Evolutionary conservation across 1,140 invertebrate genomes (phyloP).

Genomic region (Musca vetustissima): DNA sequence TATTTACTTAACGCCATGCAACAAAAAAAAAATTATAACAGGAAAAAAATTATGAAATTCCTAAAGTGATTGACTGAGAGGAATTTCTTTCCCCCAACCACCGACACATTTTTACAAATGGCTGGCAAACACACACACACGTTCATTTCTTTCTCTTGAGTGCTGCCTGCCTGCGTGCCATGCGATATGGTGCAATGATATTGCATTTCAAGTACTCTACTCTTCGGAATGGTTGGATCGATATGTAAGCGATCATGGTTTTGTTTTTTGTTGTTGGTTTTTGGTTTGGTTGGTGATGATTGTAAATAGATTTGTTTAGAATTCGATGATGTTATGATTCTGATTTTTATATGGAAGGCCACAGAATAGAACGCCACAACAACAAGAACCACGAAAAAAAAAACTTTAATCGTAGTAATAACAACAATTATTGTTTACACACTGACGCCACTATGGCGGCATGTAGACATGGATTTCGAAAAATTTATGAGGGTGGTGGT

Average conservation of each 20-base stretch:
- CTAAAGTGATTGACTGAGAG: too few species aligned
- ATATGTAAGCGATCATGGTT: too few species aligned
- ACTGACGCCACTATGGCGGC: constrained; percentile 55
- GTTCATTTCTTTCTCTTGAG: too few species aligned
- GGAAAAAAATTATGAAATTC: too few species aligned
- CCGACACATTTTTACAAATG: too few species aligned
- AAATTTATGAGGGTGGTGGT: constrained; percentile 12
- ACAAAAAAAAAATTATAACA: too few species aligned
- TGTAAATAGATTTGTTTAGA: constrained; percentile 13
- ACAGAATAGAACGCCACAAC: not conserved
- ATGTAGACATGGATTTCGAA: constrained; percentile 12
- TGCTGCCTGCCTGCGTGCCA: too few species aligned
- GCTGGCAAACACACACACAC: too few species aligned
- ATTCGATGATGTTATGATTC: constrained; percentile 8
- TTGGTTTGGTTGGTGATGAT: not conserved
- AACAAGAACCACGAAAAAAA: not conserved
- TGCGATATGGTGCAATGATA: not conserved
- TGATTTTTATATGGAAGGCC: not conserved
- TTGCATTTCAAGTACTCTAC: constrained; percentile 10
- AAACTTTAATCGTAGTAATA: not conserved
- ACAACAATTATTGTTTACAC: constrained; percentile 39
- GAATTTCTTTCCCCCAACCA: too few species aligned
- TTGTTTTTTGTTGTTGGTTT: too few species aligned
- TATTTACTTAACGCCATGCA: too few species aligned
- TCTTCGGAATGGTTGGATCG: too few species aligned